phyloP scores from a whole-genome alignment of 2,888 invertebrate genomes.

The Syritta pipiens region DNA sequence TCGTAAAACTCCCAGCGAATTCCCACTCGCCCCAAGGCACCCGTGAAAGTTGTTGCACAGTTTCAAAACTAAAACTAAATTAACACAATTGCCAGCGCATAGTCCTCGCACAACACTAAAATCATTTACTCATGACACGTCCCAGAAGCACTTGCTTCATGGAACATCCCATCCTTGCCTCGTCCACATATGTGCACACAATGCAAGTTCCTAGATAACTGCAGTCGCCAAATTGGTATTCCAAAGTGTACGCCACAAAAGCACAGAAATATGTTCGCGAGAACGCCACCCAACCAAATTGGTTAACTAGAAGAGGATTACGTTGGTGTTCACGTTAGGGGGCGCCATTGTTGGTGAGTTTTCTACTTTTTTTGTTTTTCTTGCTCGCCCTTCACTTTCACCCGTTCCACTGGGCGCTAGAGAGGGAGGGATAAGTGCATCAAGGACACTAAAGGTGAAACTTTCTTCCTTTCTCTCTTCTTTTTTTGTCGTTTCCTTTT shows the following conservation, averaged over 20 bases:
- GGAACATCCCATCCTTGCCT: neutral
- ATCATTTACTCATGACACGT: constrained; percentile 31
- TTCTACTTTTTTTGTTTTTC: constrained; percentile 1
- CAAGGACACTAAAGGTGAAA: constrained; percentile 58
- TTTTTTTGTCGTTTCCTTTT: neutral
- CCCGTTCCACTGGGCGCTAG: too few species aligned
- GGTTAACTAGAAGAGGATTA: constrained; percentile 51
- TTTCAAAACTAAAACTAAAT: too few species aligned
- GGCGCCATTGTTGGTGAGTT: constrained; percentile 28
- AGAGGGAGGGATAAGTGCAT: constrained; percentile 30
- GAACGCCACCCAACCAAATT: constrained; percentile 28
- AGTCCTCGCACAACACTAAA: neutral
- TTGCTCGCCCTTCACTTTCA: neutral
- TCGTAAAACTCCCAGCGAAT: too few species aligned
- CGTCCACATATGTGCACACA: neutral
- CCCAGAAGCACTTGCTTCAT: constrained; percentile 15
- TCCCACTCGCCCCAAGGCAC: too few species aligned
- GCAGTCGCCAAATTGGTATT: constrained; percentile 33
- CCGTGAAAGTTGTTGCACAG: too few species aligned
- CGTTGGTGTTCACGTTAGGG: constrained; percentile 1
- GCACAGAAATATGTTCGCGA: constrained; percentile 41
- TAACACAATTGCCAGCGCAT: neutral
- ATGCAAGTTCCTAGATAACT: neutral
- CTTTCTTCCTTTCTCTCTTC: neutral
- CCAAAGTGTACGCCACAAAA: constrained; percentile 1